Evolutionary conservation across 2,797 vertebrate genomes (phyloP).

Genomic region (Lepilemur ruficaudatus): DNA sequence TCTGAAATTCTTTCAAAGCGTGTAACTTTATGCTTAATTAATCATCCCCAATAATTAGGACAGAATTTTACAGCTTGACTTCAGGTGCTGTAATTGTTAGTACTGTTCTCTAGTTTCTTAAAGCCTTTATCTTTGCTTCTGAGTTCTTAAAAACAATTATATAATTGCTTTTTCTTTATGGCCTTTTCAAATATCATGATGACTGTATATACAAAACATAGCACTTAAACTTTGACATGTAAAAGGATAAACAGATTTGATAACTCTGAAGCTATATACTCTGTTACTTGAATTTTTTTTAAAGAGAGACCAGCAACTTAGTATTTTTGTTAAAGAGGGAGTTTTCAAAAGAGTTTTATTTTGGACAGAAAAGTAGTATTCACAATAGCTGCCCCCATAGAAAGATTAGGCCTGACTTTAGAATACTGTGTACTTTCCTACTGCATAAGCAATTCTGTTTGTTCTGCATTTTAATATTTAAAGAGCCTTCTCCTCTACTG

Average conservation of each 20-base stretch:
- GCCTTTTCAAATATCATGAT: slow-evolving; percentile 86
- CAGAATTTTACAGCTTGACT: slow-evolving; percentile 84
- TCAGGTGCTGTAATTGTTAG: slow-evolving; percentile 86
- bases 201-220: slow-evolving; percentile 86
- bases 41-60: slow-evolving; percentile 85
- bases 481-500: slow-evolving; percentile 64
- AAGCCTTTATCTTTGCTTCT: slow-evolving; percentile 82
- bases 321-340: slow-evolving; percentile 17
- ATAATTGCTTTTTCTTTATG: slow-evolving; percentile 86
- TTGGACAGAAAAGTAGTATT: slow-evolving; percentile 29
- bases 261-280: slow-evolving; percentile 82
- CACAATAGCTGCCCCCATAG: slow-evolving; percentile 22
- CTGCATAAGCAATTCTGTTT: slow-evolving; percentile 61
- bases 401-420: slow-evolving; percentile 48
- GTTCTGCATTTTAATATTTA: slow-evolving; percentile 75
- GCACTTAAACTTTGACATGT: slow-evolving; percentile 86
- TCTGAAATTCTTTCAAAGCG: slow-evolving; percentile 83
- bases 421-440: slow-evolving; percentile 34
- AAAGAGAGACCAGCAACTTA: slow-evolving; percentile 70
- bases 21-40: slow-evolving; percentile 85
- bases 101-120: slow-evolving; percentile 81
- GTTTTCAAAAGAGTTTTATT: slow-evolving; percentile 46
- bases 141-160: slow-evolving; percentile 85
- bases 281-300: slow-evolving; percentile 68
- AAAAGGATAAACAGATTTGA: slow-evolving; percentile 84